Base-by-base conservation (phyloP, 2,888 invertebrate genomes). In the Psococerastis gibbosa region DNA sequence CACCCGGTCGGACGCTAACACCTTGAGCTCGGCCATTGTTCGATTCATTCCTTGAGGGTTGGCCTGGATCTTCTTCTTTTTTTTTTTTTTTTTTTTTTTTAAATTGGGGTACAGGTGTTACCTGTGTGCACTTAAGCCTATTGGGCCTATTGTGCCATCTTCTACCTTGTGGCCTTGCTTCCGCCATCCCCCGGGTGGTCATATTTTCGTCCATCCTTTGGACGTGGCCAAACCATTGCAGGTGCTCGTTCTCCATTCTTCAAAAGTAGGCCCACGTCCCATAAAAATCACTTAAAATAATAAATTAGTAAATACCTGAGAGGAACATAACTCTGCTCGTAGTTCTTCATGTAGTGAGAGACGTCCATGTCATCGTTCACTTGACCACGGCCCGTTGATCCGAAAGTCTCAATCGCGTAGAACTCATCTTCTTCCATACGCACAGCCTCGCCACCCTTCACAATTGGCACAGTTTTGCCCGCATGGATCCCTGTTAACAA, bases 311-410 rank as follows among this genome's bases (percentile, higher is more conserved):
- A 48, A 58, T 60, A 82, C 77, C 88, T 74, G 45, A 97, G 66
- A 15, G 94, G 94, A 45, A 95, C 87, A 60, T 82, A 92, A 33
- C 68, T 69, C 50, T 78, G 74, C 56, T 98, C 95, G 60, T 82
- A 97, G 63, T 94, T 92, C 64, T 97, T 97, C 97, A 98, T 98
- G 61, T 99, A 99, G 66, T 98, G 98, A 13, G 95, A 97, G 55
- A 89, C 88, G 58, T 99, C 98, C 85, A 95, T 91, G 58, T 98
- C 98, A 59, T 99, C 97, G 58, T 97, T 95, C 2, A 99, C 97
- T 47, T 81, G 66, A 0, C 87, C 88, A 43, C 78, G 75, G 2
- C 98, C 98, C 1, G 98, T 98, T 5, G 95, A 95, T 33, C 98
- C 98, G 60, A 98, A 98, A 0, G 98, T 99, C 66, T 98, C 98